Evolutionary conservation across 2,888 invertebrate genomes (phyloP), one percentile per base, ranked within the genome.

Genomic region (Operophtera brumata): DNA sequence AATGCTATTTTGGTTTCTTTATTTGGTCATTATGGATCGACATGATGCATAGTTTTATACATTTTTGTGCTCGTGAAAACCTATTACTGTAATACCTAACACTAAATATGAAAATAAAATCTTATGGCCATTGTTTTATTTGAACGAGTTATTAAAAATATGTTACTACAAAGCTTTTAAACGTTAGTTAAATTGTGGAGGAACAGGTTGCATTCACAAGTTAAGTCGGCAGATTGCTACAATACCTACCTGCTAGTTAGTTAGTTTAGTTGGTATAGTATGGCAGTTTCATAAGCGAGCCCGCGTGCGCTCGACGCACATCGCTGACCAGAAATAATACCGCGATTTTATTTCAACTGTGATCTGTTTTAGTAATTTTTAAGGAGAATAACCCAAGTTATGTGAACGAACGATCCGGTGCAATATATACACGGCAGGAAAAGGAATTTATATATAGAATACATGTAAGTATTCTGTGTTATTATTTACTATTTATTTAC

Each of bases 171-270:
- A 20, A 20, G 20, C n/a, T n/a, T n/a, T n/a, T n/a, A 20, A 20
- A 20, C 20, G 20, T 3, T 4, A 20, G 20, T 20, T 2, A 4
- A 20, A 4, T 20, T 20, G 20, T 20, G 2, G 20, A 20, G 2
- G 4, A 7, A 44, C 47, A 48, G 45, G 49, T 55, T 42, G 50
- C 42, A 49, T 55, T 36, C 42, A 45, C 4, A 2, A 40, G 12
- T n/a, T n/a, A n/a, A n/a, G n/a, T n/a, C n/a, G n/a, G n/a, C n/a
- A n/a, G 36, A 47, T 20, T 20, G 7, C 41, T 41, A 40, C 9
- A 20, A 10, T 35, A 35, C 25, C 37, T 50, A n/a, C n/a, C n/a
- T n/a, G n/a, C n/a, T 51, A 9, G 8, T 8, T 30, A 30, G 25
- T n/a, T n/a, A 25, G 36, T 20, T 20, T 41, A 30, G 36, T 42